Evolutionary conservation across 2,113 vertebrate genomes (phyloP).

Genomic region (Mirza zaza): DNA sequence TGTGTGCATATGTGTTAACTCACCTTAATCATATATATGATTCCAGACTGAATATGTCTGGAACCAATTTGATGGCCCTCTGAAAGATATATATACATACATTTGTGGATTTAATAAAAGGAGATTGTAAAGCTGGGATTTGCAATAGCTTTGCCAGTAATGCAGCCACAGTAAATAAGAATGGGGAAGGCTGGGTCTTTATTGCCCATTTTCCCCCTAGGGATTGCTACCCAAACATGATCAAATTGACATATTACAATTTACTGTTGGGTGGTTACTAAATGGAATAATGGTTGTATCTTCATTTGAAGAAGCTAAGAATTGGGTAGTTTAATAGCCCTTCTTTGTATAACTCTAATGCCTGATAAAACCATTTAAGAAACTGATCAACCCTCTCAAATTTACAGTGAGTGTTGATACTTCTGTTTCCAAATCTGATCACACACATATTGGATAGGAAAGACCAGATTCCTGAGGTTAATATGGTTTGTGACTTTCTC

Average conservation of each 20-base stretch:
- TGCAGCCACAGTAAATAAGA: neutral
- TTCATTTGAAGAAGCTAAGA: neutral
- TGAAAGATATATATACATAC: neutral
- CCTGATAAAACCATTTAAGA: neutral
- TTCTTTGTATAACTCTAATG: neutral
- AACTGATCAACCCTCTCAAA: neutral
- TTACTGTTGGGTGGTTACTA: neutral
- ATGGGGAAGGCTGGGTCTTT: neutral
- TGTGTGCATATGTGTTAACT: neutral
- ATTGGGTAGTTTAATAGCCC: neutral
- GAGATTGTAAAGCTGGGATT: neutral
- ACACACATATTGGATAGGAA: neutral
- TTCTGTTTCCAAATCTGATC: neutral
- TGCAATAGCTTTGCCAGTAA: neutral
- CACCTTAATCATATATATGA: neutral
- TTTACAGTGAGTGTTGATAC: neutral
- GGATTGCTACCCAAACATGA: neutral
- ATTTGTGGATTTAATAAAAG: slow-evolving; percentile 4
- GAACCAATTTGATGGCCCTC: neutral
- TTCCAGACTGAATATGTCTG: neutral
- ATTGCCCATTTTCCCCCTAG: neutral
- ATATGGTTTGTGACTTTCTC: neutral
- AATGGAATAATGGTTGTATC: neutral
- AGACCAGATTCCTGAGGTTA: neutral
- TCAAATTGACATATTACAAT: neutral